These are phyloP conservation scores for Sycophaga agraensis DNA, from an alignment of 1,140 invertebrate species.

Conservation along the genomic window DNA sequence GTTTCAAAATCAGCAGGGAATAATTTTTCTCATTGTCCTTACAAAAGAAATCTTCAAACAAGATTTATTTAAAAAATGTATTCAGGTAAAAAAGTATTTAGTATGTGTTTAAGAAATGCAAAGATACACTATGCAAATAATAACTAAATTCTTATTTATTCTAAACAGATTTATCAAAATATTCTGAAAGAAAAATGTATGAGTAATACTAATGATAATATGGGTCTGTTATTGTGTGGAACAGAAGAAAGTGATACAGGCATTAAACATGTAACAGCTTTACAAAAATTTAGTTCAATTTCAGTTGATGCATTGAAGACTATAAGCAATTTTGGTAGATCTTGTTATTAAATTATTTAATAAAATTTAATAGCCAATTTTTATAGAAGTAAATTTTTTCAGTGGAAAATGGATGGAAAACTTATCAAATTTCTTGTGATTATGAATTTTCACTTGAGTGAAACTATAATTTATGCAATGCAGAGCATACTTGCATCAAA, in stretches of 20 bases:
- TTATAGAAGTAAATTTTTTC: neutral
- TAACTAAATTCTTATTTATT: neutral
- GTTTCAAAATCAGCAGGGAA: neutral
- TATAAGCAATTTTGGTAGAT: neutral
- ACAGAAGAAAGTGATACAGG: slow-evolving; percentile 11
- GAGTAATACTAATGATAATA: slow-evolving; percentile 13
- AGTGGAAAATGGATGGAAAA: neutral
- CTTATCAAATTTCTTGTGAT: neutral
- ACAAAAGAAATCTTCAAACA: neutral
- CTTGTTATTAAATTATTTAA: neutral
- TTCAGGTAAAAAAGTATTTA: slow-evolving; percentile 14
- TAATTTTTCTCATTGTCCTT: slow-evolving; percentile 18
- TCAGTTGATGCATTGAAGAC: slow-evolving; percentile 18
- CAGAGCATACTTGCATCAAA: neutral
- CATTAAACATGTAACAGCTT: neutral
- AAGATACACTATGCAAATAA: neutral
- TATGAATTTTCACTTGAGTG: slow-evolving; percentile 5
- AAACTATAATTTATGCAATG: slow-evolving; percentile 1
- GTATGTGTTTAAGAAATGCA: neutral
- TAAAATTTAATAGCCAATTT: neutral
- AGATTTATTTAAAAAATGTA: neutral
- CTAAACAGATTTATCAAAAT: slow-evolving; percentile 5
- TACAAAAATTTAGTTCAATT: slow-evolving; percentile 12
- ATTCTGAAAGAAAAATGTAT: slow-evolving; percentile 16
- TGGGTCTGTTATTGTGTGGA: slow-evolving; percentile 16